phyloP scores from a whole-genome alignment of 2,113 vertebrate species.

The Psittacula cyanocephala region DNA sequence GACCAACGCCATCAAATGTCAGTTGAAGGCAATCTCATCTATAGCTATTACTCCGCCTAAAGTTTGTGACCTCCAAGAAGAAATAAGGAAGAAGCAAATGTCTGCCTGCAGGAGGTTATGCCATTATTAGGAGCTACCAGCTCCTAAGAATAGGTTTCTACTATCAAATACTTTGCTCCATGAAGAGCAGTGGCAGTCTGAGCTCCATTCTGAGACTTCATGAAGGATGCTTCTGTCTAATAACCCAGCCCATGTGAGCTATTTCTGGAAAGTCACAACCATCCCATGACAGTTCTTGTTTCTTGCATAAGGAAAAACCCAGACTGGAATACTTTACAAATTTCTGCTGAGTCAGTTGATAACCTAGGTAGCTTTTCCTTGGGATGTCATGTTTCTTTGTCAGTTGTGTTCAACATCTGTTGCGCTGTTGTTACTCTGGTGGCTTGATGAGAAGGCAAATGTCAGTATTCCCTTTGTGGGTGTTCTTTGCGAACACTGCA shows the following conservation, averaged over 20 bases:
- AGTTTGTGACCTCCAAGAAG: background rate
- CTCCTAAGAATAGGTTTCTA: background rate
- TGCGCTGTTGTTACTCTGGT: fast-evolving
- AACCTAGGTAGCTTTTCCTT: background rate
- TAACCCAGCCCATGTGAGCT: background rate
- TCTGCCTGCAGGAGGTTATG: background rate
- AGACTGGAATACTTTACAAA: background rate
- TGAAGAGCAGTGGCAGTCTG: background rate
- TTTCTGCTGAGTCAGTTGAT: background rate
- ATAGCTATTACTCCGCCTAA: background rate
- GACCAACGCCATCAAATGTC: background rate
- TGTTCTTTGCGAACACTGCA: background rate
- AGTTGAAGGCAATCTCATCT: background rate
- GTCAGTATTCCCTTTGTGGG: background rate
- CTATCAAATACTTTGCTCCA: background rate
- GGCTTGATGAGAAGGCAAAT: background rate
- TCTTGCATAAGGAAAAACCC: background rate
- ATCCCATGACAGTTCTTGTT: background rate
- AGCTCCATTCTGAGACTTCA: background rate
- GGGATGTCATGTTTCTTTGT: background rate
- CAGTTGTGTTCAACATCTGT: background rate
- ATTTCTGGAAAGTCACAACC: background rate
- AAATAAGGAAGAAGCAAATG: background rate
- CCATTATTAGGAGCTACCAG: background rate
- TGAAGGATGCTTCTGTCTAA: background rate